These are phyloP conservation scores for Entelurus aequoreus DNA, from an alignment of 2,113 vertebrate species.

Conservation along the genomic window DNA sequence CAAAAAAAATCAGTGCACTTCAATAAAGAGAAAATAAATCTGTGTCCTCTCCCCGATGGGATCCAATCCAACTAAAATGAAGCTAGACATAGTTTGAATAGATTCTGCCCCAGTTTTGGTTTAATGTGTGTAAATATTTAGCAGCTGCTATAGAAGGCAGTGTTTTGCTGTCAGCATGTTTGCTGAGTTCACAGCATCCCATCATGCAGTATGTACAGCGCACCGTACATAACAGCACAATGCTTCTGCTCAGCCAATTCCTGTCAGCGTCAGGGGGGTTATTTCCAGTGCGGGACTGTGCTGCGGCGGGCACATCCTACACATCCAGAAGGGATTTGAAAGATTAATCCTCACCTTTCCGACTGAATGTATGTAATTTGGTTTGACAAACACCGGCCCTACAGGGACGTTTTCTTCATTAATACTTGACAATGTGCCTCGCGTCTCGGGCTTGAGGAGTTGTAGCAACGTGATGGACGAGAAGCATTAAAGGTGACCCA, in stretches of 20 bases:
- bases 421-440: constrained; percentile 73
- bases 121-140: constrained; percentile 31
- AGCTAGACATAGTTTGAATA: background rate
- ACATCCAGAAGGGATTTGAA: constrained; percentile 67
- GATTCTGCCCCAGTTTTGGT: constrained; percentile 42
- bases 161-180: constrained; percentile 45
- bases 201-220: constrained; percentile 39
- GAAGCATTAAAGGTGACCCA: constrained; percentile 70
- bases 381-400: constrained; percentile 71
- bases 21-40: background rate
- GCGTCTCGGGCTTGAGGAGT: constrained; percentile 59
- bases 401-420: constrained; percentile 70
- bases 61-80: background rate
- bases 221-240: constrained; percentile 46
- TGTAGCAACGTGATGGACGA: constrained; percentile 58
- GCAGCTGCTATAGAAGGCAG: constrained; percentile 18
- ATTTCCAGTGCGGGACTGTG: constrained; percentile 41
- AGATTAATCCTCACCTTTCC: constrained; percentile 71
- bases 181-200: constrained; percentile 29
- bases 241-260: constrained; percentile 58
- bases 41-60: background rate
- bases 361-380: constrained; percentile 71
- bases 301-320: constrained; percentile 41
- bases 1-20: too few relatives aligned
- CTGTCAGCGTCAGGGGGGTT: constrained; percentile 48